phyloP scores from a whole-genome alignment of 2,797 vertebrate genomes.

The Acipenser oxyrinchus region DNA sequence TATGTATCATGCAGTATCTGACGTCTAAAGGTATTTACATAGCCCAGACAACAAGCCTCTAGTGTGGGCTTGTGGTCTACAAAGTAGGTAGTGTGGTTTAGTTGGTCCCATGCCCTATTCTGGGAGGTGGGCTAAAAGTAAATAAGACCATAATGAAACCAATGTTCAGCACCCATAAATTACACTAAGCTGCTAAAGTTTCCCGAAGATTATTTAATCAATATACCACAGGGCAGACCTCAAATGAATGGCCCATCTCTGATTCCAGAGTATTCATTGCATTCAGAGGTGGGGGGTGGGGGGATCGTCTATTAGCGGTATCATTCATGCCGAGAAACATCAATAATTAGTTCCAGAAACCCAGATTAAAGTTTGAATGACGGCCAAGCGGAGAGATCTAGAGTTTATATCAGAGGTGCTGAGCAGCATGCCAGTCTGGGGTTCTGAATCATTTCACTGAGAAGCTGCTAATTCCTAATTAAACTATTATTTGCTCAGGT shows the following conservation, averaged over 20 bases:
- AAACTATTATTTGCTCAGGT: conserved; percentile 51
- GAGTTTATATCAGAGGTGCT: conserved; percentile 28
- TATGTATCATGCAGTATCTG: background rate
- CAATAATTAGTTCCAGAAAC: background rate
- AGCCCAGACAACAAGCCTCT: background rate
- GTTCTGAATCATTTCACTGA: conserved; percentile 21
- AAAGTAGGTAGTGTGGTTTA: conserved; percentile 1
- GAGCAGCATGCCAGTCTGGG: conserved; percentile 12
- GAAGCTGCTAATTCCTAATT: conserved; percentile 29
- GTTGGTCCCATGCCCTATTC: background rate
- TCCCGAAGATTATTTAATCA: background rate
- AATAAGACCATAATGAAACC: conserved; percentile 1
- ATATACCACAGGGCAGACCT: background rate
- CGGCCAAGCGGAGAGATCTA: conserved; percentile 25
- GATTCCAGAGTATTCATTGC: background rate
- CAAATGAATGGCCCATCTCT: background rate
- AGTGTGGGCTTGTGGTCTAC: background rate
- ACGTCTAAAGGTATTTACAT: background rate
- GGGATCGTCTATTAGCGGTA: background rate
- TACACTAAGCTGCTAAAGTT: background rate
- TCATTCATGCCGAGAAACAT: background rate
- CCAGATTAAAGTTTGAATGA: conserved; percentile 33
- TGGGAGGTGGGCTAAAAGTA: background rate
- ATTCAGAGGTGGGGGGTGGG: background rate
- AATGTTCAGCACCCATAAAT: conserved; percentile 5